phyloP scores from a whole-genome alignment of 2,888 invertebrate species.

The Coenonympha glycerion region DNA sequence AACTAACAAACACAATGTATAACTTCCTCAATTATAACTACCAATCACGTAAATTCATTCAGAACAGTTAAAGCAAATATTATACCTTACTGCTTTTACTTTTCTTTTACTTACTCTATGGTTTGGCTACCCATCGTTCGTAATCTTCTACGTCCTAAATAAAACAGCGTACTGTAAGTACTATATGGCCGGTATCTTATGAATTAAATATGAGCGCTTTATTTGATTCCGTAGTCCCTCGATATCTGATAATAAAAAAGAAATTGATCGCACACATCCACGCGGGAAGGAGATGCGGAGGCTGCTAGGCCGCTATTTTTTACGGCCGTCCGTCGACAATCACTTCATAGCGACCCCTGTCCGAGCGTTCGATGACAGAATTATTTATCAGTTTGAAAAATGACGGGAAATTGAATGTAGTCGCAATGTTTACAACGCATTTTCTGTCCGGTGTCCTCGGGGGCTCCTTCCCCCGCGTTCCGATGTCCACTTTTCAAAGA shows the following conservation, averaged over 20 bases:
- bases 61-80: no score
- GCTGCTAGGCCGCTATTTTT: constrained; percentile 72
- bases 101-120: constrained; percentile 6
- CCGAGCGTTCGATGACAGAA: constrained; percentile 76
- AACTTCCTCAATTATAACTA: no score
- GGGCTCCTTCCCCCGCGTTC: constrained; percentile 75
- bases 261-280: constrained; percentile 73
- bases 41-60: no score
- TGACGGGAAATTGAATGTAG: constrained; percentile 78
- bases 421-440: constrained; percentile 78
- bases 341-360: constrained; percentile 76
- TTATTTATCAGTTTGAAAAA: constrained; percentile 78
- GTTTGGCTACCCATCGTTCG: constrained; percentile 32
- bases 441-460: constrained; percentile 73
- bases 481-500: constrained; percentile 77
- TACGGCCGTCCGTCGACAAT: constrained; percentile 72
- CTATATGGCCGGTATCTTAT: constrained; percentile 74
- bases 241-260: constrained; percentile 77
- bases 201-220: constrained; percentile 77
- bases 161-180: constrained; percentile 69
- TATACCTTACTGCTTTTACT: constrained; percentile 5
- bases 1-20: no score
- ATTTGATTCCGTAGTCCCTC: constrained; percentile 76
- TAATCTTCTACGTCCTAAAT: constrained; percentile 72
- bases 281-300: constrained; percentile 43